A percentile compares a stretch with the other conserved stretches of the same genome.
phyloP scores from a whole-genome alignment of 2,888 invertebrate genomes.

The Acanthosepion pharaonis region DNA sequence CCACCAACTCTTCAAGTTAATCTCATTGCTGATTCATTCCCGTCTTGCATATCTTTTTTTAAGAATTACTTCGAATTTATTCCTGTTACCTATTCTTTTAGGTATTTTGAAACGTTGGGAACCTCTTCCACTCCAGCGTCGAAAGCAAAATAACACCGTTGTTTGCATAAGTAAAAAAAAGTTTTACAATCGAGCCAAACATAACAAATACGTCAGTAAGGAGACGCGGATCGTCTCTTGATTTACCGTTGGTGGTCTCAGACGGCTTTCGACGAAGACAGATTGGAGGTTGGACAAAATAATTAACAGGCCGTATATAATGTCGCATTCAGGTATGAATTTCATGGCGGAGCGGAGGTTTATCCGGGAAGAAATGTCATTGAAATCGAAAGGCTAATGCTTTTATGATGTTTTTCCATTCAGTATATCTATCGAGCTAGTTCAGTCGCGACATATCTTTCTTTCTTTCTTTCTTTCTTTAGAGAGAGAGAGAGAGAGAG shows the following conservation, averaged over 20 bases:
- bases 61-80: background rate
- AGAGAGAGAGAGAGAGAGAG: too few species aligned
- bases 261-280: too few species aligned
- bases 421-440: too few species aligned
- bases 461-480: too few species aligned
- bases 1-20: background rate
- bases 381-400: background rate
- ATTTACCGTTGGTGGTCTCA: background rate
- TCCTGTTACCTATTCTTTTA: background rate
- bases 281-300: background rate
- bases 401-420: too few species aligned
- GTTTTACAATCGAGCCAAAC: background rate
- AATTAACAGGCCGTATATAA: background rate
- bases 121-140: background rate
- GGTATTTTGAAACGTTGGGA: background rate
- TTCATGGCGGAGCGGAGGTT: background rate
- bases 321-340: background rate
- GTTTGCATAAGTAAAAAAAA: background rate
- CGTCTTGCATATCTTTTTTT: background rate
- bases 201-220: background rate
- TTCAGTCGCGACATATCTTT: too few species aligned
- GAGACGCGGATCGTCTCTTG: background rate
- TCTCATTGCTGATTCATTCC: background rate
- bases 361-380: background rate
- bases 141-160: background rate